These are phyloP conservation scores for Rhimphoctona megacephalus DNA, from an alignment of 2,888 invertebrate species.

Conservation along the genomic window DNA sequence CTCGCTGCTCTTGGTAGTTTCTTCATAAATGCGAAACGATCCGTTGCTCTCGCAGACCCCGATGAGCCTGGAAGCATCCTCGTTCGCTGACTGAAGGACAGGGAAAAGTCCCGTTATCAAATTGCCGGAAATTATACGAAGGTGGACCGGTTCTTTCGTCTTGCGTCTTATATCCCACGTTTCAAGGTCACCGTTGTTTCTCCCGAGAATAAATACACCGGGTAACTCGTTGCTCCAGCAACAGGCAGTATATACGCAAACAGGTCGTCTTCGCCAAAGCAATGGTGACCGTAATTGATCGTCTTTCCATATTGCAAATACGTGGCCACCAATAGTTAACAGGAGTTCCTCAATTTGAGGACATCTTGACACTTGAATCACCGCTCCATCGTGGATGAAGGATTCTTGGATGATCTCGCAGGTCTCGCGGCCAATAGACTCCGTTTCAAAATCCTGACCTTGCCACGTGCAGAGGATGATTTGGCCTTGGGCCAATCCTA, in stretches of 20 bases:
- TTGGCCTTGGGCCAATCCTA: constrained; percentile 80
- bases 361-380: constrained; percentile 88
- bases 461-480: constrained; percentile 87
- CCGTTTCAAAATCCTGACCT: constrained; percentile 88
- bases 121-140: constrained; percentile 88
- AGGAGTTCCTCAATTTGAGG: constrained; percentile 88
- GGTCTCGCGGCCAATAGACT: constrained; percentile 87
- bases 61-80: constrained; percentile 82
- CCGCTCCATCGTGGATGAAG: constrained; percentile 90
- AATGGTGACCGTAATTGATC: constrained; percentile 87
- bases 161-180: constrained; percentile 91
- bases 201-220: constrained; percentile 89
- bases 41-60: constrained; percentile 89
- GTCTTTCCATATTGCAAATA: constrained; percentile 91
- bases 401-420: constrained; percentile 78
- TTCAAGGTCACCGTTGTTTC: constrained; percentile 91
- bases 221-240: constrained; percentile 91
- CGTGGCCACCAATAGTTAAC: constrained; percentile 91
- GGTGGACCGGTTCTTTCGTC: constrained; percentile 89
- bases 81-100: constrained; percentile 21
- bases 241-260: constrained; percentile 87
- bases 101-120: constrained; percentile 73
- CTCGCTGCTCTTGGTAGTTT: constrained; percentile 85
- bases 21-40: constrained; percentile 87
- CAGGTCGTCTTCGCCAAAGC: constrained; percentile 88